phyloP scores from a whole-genome alignment of 1,140 invertebrate genomes.

The Pogonomyrmex californicus region DNA sequence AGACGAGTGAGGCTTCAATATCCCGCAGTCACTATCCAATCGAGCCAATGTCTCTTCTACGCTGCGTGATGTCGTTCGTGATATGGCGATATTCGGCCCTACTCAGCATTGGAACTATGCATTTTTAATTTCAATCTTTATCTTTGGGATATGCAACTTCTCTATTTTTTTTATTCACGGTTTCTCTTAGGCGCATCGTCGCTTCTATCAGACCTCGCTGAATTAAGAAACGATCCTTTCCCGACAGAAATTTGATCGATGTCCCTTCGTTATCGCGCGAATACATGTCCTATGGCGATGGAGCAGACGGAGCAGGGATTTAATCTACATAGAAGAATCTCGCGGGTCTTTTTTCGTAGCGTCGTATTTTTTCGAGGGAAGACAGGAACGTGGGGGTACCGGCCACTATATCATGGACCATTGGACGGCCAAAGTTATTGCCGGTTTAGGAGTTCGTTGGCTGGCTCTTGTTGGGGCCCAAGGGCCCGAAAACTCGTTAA shows the following conservation, averaged over 20 bases:
- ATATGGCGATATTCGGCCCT: background rate
- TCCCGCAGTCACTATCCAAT: constrained; percentile 35
- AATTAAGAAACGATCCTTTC: constrained; percentile 13
- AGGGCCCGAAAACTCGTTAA: constrained; percentile 81
- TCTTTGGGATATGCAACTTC: no score
- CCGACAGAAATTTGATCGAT: background rate
- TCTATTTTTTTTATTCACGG: background rate
- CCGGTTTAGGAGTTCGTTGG: constrained; percentile 76
- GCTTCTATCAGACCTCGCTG: background rate
- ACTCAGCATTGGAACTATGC: background rate
- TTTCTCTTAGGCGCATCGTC: background rate
- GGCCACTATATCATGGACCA: constrained; percentile 70
- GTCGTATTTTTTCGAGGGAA: constrained; percentile 69
- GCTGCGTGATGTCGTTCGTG: background rate
- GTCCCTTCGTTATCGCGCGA: constrained; percentile 3
- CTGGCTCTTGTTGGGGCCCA: constrained; percentile 47
- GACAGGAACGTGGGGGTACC: constrained; percentile 48
- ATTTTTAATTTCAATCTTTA: background rate
- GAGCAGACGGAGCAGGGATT: background rate
- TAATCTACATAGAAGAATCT: constrained; percentile 69
- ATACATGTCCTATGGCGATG: background rate
- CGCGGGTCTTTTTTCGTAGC: background rate
- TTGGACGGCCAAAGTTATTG: constrained; percentile 79
- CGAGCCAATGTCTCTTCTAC: constrained; percentile 43
- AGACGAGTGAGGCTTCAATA: background rate